Evolutionary conservation across 2,888 invertebrate genomes (phyloP).

Genomic region (Argynnis bischoffii): DNA sequence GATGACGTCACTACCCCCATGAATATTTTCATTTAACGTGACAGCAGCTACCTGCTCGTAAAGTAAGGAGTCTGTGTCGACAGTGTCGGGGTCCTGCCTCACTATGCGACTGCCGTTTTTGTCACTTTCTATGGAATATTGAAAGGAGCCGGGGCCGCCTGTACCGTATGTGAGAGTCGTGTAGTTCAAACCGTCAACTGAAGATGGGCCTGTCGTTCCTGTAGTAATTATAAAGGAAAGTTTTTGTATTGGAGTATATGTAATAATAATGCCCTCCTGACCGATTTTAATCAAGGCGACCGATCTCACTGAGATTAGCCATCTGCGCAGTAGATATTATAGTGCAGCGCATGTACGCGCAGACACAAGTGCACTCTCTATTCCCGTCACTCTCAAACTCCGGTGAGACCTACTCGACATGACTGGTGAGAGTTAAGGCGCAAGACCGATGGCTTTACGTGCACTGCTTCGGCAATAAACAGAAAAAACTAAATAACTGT

Average conservation of each 20-base stretch:
- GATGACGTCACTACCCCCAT: conserved; percentile 93
- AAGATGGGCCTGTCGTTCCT: conserved; percentile 85
- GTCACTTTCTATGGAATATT: conserved; percentile 61
- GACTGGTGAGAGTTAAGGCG: too few species aligned
- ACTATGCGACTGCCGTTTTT: conserved; percentile 58
- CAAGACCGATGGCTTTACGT: too few species aligned
- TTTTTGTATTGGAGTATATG: neutral
- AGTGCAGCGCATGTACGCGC: too few species aligned
- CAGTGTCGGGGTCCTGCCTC: conserved; percentile 83
- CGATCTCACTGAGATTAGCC: too few species aligned
- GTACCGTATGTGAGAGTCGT: conserved; percentile 91
- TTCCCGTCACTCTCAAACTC: too few species aligned
- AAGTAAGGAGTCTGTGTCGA: conserved; percentile 84
- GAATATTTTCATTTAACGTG: conserved; percentile 87
- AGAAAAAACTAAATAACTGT: too few species aligned
- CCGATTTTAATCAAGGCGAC: too few species aligned
- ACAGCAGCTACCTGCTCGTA: conserved; percentile 89
- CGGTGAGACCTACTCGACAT: too few species aligned
- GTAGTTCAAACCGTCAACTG: conserved; percentile 85
- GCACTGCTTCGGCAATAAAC: too few species aligned
- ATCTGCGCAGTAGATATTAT: too few species aligned
- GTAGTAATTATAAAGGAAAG: conserved; percentile 35
- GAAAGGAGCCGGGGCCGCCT: conserved; percentile 87
- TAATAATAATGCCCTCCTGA: too few species aligned
- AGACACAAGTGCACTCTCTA: too few species aligned